A percentile compares a stretch with the other conserved stretches of the same genome.
Evolutionary conservation across 2,797 vertebrate species (phyloP).

Genomic region (Urosaurus nigricauda): DNA sequence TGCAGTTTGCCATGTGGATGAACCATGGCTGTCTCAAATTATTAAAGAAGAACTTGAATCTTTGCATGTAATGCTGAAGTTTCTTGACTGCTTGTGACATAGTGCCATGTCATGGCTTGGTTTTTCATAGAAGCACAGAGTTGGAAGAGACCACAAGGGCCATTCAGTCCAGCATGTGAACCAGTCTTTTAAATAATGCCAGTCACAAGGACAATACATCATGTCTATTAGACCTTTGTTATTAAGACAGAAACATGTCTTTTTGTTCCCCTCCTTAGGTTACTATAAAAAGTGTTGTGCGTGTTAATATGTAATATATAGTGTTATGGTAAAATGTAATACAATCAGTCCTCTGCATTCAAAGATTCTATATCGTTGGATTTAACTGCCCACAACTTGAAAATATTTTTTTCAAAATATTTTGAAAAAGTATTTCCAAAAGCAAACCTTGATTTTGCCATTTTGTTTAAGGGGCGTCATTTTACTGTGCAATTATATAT

Average conservation of each 20-base stretch:
- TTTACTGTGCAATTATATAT: no score
- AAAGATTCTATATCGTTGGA: no score
- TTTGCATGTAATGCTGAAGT: neutral
- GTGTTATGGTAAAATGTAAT: neutral
- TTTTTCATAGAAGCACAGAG: no score
- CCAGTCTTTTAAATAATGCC: neutral
- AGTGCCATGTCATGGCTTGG: neutral
- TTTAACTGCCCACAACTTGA: no score
- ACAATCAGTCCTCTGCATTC: no score
- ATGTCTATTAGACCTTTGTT: neutral
- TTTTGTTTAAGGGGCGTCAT: no score
- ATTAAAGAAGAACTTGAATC: neutral
- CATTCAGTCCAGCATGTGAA: no score
- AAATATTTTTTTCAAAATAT: no score
- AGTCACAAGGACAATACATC: neutral
- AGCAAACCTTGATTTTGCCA: no score
- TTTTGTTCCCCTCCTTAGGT: neutral
- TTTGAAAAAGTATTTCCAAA: no score
- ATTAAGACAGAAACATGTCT: no score
- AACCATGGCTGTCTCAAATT: neutral
- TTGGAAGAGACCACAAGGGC: no score
- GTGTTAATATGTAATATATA: neutral
- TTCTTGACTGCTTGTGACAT: neutral
- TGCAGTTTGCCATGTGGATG: neutral
- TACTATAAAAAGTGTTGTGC: neutral